Evolutionary conservation across 2,797 vertebrate species (phyloP).

Genomic region (Numenius phaeopus): DNA sequence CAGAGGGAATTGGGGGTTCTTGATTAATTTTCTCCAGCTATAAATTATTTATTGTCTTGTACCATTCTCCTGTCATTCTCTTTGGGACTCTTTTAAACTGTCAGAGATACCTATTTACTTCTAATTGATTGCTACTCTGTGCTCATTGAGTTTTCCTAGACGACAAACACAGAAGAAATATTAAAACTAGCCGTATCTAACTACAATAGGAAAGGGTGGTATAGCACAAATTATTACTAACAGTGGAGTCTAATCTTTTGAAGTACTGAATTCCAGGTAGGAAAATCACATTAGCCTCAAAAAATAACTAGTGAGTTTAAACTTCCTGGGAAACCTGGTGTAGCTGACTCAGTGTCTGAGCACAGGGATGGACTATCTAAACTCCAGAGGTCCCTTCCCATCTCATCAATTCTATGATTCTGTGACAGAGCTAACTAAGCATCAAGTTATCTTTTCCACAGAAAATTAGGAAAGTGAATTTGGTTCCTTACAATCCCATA

Average conservation of each 20-base stretch:
- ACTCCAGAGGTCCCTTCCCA: not conserved
- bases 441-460: not conserved
- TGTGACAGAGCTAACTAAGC: not conserved
- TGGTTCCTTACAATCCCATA: not conserved
- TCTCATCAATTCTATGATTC: not conserved
- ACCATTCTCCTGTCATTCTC: slow-evolving; percentile 68
- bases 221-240: not conserved
- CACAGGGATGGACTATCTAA: not conserved
- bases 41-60: slow-evolving; percentile 80
- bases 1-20: slow-evolving; percentile 59
- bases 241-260: slow-evolving; percentile 2
- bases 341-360: not conserved
- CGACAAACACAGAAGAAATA: slow-evolving; percentile 64
- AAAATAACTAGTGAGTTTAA: not conserved
- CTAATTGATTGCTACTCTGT: slow-evolving; percentile 79
- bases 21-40: slow-evolving; percentile 72
- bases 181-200: slow-evolving; percentile 44
- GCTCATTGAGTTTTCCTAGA: slow-evolving; percentile 71
- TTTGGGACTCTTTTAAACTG: slow-evolving; percentile 75
- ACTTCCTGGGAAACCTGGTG: not conserved
- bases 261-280: not conserved
- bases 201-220: not conserved
- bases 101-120: slow-evolving; percentile 79
- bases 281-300: not conserved
- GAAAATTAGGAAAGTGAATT: not conserved